Percentiles rank a stretch among this genome's conserved stretches.
These are phyloP conservation scores for Halocynthia aurantium DNA, from an alignment of 23 tunicate species.

Conservation along the genomic window DNA sequence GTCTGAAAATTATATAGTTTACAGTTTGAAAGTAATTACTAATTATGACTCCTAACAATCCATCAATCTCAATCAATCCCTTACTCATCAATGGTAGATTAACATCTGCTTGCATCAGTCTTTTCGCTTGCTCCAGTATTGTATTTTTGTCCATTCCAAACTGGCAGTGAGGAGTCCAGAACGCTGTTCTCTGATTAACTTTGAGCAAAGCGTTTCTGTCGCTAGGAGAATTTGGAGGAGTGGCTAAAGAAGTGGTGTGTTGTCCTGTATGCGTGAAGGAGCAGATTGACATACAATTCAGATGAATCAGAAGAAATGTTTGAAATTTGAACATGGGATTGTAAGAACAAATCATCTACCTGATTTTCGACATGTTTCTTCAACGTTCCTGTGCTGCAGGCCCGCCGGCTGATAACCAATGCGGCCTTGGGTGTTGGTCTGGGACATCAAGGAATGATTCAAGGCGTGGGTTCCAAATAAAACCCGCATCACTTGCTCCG, in stretches of 20 bases:
- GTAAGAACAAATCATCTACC: neutral
- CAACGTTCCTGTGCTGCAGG: neutral
- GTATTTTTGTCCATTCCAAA: neutral
- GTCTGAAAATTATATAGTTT: no score
- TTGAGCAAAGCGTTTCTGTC: conserved; percentile 21
- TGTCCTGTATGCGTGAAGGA: neutral
- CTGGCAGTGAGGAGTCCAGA: conserved; percentile 2
- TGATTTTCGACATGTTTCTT: conserved; percentile 1
- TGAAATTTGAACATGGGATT: no score
- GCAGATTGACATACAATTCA: no score
- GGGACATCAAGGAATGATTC: neutral
- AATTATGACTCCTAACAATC: no score
- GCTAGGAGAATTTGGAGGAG: conserved; percentile 60
- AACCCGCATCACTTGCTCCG: conserved; percentile 50
- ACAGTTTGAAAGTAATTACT: no score
- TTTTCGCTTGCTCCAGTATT: conserved; percentile 8
- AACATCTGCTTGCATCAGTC: neutral
- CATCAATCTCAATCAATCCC: no score
- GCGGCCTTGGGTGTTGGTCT: neutral
- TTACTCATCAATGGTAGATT: no score
- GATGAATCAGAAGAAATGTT: no score
- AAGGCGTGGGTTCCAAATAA: conserved; percentile 19
- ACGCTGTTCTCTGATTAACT: conserved; percentile 1
- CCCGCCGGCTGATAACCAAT: neutral
- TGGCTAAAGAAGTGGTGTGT: conserved; percentile 11